Percentiles rank a stretch among this genome's conserved stretches.
Conservation (phyloP, 1,140 invertebrate species). For the Tetragnatha versicolor region DNA sequence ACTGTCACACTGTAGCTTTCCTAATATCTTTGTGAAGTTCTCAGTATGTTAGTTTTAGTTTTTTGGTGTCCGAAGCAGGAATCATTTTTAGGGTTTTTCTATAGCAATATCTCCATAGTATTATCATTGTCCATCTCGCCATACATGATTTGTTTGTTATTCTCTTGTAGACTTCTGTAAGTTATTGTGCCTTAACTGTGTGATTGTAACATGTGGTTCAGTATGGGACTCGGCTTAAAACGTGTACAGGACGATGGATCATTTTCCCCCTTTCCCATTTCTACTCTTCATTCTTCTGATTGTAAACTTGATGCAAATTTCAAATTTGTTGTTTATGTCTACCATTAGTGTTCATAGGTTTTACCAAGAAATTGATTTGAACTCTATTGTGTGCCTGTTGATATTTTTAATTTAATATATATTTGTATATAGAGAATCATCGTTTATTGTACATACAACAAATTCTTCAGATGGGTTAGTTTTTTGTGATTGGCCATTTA, state of each 20-base stretch:
- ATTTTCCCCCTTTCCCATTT: conserved; percentile 2
- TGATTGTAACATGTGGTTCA: conserved; percentile 55
- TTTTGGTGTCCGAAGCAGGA: conserved; percentile 1
- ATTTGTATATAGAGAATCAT: conserved; percentile 20
- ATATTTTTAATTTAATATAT: conserved; percentile 30
- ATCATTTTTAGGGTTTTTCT: neutral
- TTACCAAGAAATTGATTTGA: neutral
- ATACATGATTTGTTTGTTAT: conserved; percentile 3
- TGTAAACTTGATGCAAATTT: conserved; percentile 4
- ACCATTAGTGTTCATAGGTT: conserved; percentile 5
- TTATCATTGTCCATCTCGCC: too few relatives aligned
- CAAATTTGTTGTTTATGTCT: conserved; percentile 1
- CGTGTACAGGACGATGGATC: conserved; percentile 24
- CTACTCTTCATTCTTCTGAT: neutral
- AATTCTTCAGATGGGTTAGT: neutral
- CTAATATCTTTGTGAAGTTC: conserved; percentile 1
- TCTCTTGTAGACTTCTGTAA: conserved; percentile 36
- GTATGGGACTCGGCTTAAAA: conserved; percentile 30
- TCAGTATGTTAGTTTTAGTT: too few relatives aligned
- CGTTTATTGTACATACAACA: conserved; percentile 30
- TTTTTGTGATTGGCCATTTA: neutral
- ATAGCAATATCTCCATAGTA: conserved; percentile 8
- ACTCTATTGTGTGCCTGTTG: conserved; percentile 15
- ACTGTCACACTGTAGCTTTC: conserved; percentile 52
- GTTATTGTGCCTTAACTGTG: conserved; percentile 55